phyloP scores from a whole-genome alignment of 1,140 invertebrate species.

The Eubasilissa regina region DNA sequence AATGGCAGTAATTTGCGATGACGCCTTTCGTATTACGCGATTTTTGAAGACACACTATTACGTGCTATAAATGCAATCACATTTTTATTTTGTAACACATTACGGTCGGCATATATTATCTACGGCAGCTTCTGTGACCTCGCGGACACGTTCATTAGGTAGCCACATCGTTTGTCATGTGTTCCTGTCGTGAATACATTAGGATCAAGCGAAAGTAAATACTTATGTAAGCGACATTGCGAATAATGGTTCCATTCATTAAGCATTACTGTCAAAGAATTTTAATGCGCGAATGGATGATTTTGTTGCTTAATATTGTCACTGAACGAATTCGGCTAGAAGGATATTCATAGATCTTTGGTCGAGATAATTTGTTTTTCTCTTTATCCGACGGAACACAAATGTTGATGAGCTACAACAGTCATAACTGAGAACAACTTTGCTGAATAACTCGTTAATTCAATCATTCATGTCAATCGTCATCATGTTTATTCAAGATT shows the following conservation, averaged over 20 bases:
- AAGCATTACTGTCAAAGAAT: slow-evolving; percentile 13
- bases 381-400: too few relatives aligned
- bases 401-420: too few relatives aligned
- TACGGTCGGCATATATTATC: slow-evolving; percentile 29
- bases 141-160: slow-evolving; percentile 19
- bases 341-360: too few relatives aligned
- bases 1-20: background rate
- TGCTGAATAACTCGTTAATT: too few relatives aligned
- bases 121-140: slow-evolving; percentile 33
- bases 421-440: too few relatives aligned
- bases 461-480: too few relatives aligned
- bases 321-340: too few relatives aligned
- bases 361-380: too few relatives aligned
- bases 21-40: slow-evolving; percentile 21
- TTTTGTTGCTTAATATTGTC: too few relatives aligned
- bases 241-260: slow-evolving; percentile 43
- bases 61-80: slow-evolving; percentile 24
- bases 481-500: too few relatives aligned
- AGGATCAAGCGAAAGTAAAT: slow-evolving; percentile 36
- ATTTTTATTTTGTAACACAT: slow-evolving; percentile 35
- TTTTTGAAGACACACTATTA: slow-evolving; percentile 15
- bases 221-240: slow-evolving; percentile 31
- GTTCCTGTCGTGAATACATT: slow-evolving; percentile 41
- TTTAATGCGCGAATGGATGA: background rate
- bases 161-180: slow-evolving; percentile 22